Percentiles rank a stretch among this genome's conserved stretches.
phyloP scores from a whole-genome alignment of 2,113 vertebrate species.

The Syngnathus scovelli region DNA sequence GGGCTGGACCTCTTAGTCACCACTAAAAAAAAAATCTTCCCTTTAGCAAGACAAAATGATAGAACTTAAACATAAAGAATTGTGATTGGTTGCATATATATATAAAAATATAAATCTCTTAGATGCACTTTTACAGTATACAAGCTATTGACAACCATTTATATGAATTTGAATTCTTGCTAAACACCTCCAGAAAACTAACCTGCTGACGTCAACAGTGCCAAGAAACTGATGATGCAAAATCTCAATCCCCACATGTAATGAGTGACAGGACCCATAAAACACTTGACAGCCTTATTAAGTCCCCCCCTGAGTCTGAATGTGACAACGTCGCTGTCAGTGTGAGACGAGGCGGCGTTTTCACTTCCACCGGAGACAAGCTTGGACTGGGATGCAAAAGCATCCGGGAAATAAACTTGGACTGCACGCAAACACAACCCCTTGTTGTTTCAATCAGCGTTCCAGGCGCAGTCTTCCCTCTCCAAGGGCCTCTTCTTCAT shows the following conservation, averaged over 20 bases:
- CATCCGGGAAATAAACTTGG: conserved; percentile 34
- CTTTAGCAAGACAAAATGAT: too few species aligned
- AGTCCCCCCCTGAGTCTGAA: conserved; percentile 42
- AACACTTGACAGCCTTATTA: conserved; percentile 44
- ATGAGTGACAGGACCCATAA: conserved; percentile 35
- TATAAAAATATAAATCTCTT: too few species aligned
- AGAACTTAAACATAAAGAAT: too few species aligned
- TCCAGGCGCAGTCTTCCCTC: conserved; percentile 23
- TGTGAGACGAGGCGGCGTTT: conserved; percentile 36
- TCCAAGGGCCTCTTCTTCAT: conserved; percentile 24
- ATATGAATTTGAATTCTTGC: conserved; percentile 16
- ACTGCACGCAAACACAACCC: conserved; percentile 34
- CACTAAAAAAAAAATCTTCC: background rate
- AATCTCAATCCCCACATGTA: conserved; percentile 10
- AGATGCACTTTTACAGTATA: too few species aligned
- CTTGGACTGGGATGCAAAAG: conserved; percentile 35
- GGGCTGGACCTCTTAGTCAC: background rate
- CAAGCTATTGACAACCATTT: background rate
- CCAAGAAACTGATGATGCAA: conserved; percentile 7
- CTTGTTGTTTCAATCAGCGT: conserved; percentile 41
- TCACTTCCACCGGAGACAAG: conserved; percentile 38
- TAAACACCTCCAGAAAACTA: conserved; percentile 10
- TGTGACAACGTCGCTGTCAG: conserved; percentile 47
- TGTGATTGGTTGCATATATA: too few species aligned
- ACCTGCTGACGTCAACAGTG: conserved; percentile 10